phyloP scores from a whole-genome alignment of 2,888 invertebrate genomes.

The Andrena trimmerana region DNA sequence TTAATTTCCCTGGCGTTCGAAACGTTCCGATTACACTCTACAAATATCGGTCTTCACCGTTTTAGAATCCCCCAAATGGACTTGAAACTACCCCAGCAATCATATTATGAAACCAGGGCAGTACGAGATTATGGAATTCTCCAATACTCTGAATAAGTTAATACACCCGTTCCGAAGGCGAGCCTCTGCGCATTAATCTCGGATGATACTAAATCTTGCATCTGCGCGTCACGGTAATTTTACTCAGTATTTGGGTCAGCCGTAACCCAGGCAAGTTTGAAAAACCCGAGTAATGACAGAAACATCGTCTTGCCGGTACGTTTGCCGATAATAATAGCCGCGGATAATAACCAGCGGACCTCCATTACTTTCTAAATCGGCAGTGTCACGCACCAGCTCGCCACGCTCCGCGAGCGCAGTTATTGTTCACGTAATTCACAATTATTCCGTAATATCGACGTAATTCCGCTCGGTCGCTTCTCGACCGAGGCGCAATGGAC shows the following conservation, averaged over 20 bases:
- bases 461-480: slow-evolving; percentile 19
- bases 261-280: background rate
- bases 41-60: too few relatives aligned
- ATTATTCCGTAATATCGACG: slow-evolving; percentile 35
- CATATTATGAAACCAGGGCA: too few relatives aligned
- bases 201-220: background rate
- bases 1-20: background rate
- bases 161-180: background rate
- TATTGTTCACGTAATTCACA: slow-evolving; percentile 35
- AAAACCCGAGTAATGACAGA: background rate
- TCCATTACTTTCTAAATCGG: slow-evolving; percentile 41
- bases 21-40: background rate
- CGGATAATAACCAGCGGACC: slow-evolving; percentile 11
- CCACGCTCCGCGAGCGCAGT: background rate
- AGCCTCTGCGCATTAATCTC: background rate
- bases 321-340: slow-evolving; percentile 3
- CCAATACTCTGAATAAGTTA: too few relatives aligned
- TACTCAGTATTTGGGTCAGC: background rate
- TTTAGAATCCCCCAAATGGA: too few relatives aligned
- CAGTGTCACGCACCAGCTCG: background rate
- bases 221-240: background rate
- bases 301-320: background rate
- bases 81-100: too few relatives aligned
- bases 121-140: too few relatives aligned
- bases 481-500: slow-evolving; percentile 16